These are phyloP conservation scores for Drosophila tristis DNA, from an alignment of 1,140 invertebrate genomes.

Conservation along the genomic window DNA sequence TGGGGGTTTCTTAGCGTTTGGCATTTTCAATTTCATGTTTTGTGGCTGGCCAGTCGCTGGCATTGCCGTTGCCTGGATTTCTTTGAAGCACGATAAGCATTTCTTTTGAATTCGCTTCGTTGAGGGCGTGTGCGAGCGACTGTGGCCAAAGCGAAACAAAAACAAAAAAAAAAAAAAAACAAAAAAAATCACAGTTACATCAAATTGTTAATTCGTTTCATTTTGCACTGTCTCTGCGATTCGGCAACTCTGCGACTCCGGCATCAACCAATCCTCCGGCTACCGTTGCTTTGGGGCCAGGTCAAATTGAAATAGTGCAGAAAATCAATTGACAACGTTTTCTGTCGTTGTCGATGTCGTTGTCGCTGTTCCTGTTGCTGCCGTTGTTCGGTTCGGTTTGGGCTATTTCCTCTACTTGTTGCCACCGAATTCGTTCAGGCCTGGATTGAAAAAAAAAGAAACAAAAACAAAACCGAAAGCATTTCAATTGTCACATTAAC, in stretches of 20 bases:
- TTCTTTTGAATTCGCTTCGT: conserved; percentile 80
- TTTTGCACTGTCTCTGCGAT: conserved; percentile 71
- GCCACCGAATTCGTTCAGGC: conserved; percentile 65
- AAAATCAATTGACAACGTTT: conserved; percentile 83
- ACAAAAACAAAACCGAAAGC: conserved; percentile 54
- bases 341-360: conserved; percentile 17
- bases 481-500: conserved; percentile 72
- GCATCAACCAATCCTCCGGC: conserved; percentile 42
- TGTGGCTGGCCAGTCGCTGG: conserved; percentile 34
- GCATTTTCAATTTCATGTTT: conserved; percentile 82
- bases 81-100: conserved; percentile 81
- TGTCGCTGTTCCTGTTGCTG: conserved; percentile 14
- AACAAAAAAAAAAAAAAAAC: conserved; percentile 14
- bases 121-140: conserved; percentile 70
- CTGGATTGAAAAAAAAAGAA: conserved; percentile 11
- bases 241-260: conserved; percentile 31
- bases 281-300: conserved; percentile 66
- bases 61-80: conserved; percentile 65
- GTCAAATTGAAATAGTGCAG: conserved; percentile 80
- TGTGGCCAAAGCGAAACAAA: conserved; percentile 17
- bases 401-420: conserved; percentile 46
- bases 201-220: conserved; percentile 82
- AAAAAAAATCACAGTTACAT: conserved; percentile 82
- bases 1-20: conserved; percentile 80
- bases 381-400: background rate